Base-by-base conservation (phyloP, 2,113 vertebrate species). In the Lota lota region DNA sequence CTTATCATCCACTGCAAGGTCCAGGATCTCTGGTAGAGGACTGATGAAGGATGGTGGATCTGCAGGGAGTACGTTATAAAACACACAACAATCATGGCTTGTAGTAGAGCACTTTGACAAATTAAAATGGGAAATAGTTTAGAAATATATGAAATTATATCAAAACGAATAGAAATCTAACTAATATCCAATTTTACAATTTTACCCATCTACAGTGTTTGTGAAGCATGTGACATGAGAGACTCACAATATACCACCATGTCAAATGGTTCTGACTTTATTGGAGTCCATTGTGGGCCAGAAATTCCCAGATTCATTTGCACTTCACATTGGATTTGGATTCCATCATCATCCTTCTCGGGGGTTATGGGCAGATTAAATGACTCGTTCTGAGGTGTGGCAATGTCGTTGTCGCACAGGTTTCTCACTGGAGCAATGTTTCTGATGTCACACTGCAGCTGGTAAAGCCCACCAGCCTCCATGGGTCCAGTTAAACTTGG, bases 271-370 rank as follows among this genome's bases (percentile, higher is more conserved):
- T 69, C 1, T 20, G 73, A 81, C 0, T 1, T 59, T 0, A 12
- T 24, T 4, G 0, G 0, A 16, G 73, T 21, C 0, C 22, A 12
- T 0, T 1, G 8, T 22, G 67, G 47, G 6, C 51, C 68, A 0
- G 1, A 0, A 7, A 71, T 1, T 0, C 0, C 11, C 21, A 93
- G 70, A 57, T 88, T 18, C 11, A 93, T 80, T n/a, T 73, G 54
- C 0, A 77, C 78, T 2, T 53, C 72, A 73, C 92, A 94, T 15
- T 72, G 78, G 78, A 93, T 20, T 18, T 2, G 65, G 53, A 58
- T 21, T 2, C 78, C 77, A 0, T 92, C 0, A 68, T 93, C 75
- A 0, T 4, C 4, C 65, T 74, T 36, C 0, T 1, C 0, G 0
- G 64, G 68, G 0, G 0, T 51, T 64, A 86, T 1, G 0, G 0